Evolutionary conservation across 2,888 invertebrate species (phyloP).

Genomic region (Xestoiulus laeticollis): DNA sequence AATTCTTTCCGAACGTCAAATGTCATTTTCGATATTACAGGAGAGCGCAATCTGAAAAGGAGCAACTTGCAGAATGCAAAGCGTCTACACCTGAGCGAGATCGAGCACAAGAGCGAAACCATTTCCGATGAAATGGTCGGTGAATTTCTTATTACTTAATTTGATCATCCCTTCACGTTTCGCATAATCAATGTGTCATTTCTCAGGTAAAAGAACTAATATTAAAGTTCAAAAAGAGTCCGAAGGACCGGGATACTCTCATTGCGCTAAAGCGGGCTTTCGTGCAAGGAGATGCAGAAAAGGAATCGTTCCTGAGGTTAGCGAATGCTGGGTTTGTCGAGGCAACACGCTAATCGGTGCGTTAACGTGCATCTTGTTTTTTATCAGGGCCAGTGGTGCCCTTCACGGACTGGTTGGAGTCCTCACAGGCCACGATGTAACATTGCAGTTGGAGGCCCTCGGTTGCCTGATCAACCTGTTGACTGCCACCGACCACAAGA

Average conservation of each 20-base stretch:
- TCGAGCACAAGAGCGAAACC: background rate
- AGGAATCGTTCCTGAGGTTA: conserved; percentile 45
- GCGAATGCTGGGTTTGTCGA: background rate
- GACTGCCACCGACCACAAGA: conserved; percentile 47
- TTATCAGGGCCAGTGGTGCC: conserved; percentile 51
- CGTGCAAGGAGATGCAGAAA: background rate
- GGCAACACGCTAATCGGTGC: background rate
- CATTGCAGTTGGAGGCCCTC: conserved; percentile 51
- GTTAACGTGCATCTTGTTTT: background rate
- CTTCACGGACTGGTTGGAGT: conserved; percentile 51
- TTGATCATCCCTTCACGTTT: background rate
- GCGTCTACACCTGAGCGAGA: conserved; percentile 46
- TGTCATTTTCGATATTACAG: background rate
- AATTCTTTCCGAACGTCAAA: background rate
- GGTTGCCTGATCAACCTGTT: conserved; percentile 53
- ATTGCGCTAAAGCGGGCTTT: conserved; percentile 36
- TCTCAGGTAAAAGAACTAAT: conserved; percentile 42
- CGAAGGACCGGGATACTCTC: conserved; percentile 4
- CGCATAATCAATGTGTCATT: too few relatives aligned
- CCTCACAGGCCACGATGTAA: conserved; percentile 50
- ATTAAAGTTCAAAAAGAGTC: conserved; percentile 19
- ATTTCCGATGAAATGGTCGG: background rate
- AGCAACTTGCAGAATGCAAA: background rate
- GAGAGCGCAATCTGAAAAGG: background rate
- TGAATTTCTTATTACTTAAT: background rate